Conservation (phyloP, 2,797 vertebrate species). For the Parauchenoglanis punctatus region DNA sequence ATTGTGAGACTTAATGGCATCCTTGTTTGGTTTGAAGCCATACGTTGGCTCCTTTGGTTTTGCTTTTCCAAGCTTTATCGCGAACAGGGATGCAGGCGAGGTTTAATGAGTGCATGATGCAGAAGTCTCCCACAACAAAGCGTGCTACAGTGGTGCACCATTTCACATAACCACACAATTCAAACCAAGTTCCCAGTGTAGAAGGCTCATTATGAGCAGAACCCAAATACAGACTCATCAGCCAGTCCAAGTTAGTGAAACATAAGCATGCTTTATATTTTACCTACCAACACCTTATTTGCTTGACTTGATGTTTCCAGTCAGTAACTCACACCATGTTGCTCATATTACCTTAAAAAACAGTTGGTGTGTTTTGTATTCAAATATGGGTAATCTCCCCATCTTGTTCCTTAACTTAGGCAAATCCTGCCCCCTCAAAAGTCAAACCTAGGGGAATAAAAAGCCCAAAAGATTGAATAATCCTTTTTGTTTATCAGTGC, state of each 20-base stretch:
- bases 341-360: conserved; percentile 45
- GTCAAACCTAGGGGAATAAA: conserved; percentile 44
- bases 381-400: conserved; percentile 54
- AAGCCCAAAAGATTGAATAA: conserved; percentile 29
- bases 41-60: conserved; percentile 47
- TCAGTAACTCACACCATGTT: conserved; percentile 19
- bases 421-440: conserved; percentile 39
- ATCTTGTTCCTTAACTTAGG: conserved; percentile 53
- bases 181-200: neutral
- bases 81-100: conserved; percentile 45
- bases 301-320: neutral
- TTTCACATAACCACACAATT: conserved; percentile 52
- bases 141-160: conserved; percentile 29
- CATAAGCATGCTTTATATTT: neutral
- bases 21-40: conserved; percentile 63
- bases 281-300: neutral
- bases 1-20: conserved; percentile 62
- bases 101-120: conserved; percentile 57
- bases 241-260: neutral
- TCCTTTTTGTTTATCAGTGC: conserved; percentile 47
- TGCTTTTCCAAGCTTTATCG: conserved; percentile 47
- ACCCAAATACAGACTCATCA: neutral
- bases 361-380: conserved; percentile 38
- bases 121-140: conserved; percentile 51
- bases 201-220: conserved; percentile 39